Percentiles rank a stretch among this genome's conserved stretches.
phyloP scores from a whole-genome alignment of 2,113 vertebrate species.

The Crypturellus undulatus region DNA sequence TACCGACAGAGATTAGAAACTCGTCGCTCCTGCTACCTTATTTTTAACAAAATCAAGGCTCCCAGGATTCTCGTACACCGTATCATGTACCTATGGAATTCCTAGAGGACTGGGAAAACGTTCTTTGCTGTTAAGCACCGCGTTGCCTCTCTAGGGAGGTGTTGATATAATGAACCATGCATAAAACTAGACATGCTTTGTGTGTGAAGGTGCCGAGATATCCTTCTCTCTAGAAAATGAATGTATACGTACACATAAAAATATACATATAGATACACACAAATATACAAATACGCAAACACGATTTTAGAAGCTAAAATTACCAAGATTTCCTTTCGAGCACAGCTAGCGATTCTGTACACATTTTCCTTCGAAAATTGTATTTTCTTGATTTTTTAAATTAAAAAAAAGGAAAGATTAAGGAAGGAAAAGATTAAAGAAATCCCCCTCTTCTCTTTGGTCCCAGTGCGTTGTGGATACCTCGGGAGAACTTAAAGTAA shows the following conservation, averaged over 20 bases:
- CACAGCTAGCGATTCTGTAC: not conserved
- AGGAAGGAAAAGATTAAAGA: not conserved
- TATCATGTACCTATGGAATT: not conserved
- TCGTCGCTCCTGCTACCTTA: not conserved
- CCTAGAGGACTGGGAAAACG: not conserved
- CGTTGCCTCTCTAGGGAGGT: not conserved
- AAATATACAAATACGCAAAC: fast-evolving
- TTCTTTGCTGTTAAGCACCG: fast-evolving
- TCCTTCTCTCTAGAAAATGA: too few relatives aligned
- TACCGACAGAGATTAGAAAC: not conserved
- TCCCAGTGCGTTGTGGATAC: fast-evolving
- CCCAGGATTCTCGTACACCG: not conserved
- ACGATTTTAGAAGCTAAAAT: not conserved
- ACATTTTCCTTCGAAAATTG: not conserved
- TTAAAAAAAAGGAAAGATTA: too few relatives aligned
- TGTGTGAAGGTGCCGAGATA: too few relatives aligned
- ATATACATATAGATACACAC: too few relatives aligned
- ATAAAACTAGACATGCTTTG: not conserved
- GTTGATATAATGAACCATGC: not conserved
- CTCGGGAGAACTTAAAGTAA: not conserved
- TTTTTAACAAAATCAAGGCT: not conserved
- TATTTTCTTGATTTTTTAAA: not conserved
- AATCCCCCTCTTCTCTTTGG: not conserved
- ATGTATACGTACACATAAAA: too few relatives aligned
- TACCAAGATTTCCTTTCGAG: not conserved